A percentile compares a stretch with the other conserved stretches of the same genome.
Evolutionary conservation across 1,140 invertebrate species (phyloP).

Genomic region (Drosophila sp.): DNA sequence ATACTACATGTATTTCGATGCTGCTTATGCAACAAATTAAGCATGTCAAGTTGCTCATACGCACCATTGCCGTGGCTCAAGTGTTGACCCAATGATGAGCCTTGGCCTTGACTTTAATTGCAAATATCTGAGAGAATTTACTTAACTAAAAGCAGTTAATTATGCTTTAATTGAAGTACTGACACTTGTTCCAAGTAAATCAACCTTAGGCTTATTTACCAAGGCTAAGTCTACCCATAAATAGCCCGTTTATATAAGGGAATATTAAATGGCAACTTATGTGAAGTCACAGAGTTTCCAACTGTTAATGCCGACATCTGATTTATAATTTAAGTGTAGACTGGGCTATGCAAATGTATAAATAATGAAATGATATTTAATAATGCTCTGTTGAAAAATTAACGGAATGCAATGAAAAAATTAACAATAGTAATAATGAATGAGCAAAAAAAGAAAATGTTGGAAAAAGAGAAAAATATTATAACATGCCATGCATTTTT

Average conservation of each 20-base stretch:
- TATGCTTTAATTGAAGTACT: neutral
- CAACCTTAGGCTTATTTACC: neutral
- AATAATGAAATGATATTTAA: slow-evolving; percentile 73
- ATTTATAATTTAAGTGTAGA: slow-evolving; percentile 44
- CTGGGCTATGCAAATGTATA: slow-evolving; percentile 50
- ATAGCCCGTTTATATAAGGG: neutral
- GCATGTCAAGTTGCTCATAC: slow-evolving; percentile 67
- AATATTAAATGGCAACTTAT: slow-evolving; percentile 22
- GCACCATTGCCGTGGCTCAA: slow-evolving; percentile 32
- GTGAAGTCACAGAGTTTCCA: slow-evolving; percentile 26
- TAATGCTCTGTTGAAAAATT: slow-evolving; percentile 59
- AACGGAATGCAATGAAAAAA: slow-evolving; percentile 12
- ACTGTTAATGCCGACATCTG: slow-evolving; percentile 37
- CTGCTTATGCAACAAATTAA: slow-evolving; percentile 54
- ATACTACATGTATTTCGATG: slow-evolving; percentile 10
- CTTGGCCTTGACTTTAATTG: slow-evolving; percentile 2
- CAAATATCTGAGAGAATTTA: slow-evolving; percentile 1
- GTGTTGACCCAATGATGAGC: neutral
- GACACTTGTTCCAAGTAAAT: neutral
- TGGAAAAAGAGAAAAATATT: slow-evolving; percentile 32
- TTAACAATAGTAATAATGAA: slow-evolving; percentile 52
- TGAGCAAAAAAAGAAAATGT: slow-evolving; percentile 24
- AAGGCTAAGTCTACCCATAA: slow-evolving; percentile 13
- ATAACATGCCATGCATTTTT: slow-evolving; percentile 57
- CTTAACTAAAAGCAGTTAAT: slow-evolving; percentile 12